Percentiles rank a stretch among this genome's conserved stretches.
These are phyloP conservation scores for Australoheros facetus DNA, from an alignment of 2,797 vertebrate species.

Conservation along the genomic window DNA sequence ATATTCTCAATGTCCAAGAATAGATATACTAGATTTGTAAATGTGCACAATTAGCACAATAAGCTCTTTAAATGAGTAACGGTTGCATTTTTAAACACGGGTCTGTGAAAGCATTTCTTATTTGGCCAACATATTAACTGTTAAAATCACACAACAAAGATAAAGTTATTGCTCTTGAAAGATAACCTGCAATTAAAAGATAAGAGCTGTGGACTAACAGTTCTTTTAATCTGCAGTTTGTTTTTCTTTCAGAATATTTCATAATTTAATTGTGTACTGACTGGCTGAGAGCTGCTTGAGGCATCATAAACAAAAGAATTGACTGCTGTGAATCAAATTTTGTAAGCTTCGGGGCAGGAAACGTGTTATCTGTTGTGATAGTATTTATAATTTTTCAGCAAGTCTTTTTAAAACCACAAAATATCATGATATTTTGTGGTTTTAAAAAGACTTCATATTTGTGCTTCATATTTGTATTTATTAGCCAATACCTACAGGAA, in stretches of 20 bases:
- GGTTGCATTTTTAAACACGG: background rate
- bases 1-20: background rate
- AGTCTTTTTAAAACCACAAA: background rate
- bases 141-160: background rate
- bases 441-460: background rate
- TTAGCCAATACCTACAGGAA: background rate
- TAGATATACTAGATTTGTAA: background rate
- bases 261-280: slow-evolving; percentile 23
- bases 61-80: background rate
- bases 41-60: background rate
- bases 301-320: slow-evolving; percentile 5
- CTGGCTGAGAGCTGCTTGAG: background rate
- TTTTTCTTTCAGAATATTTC: slow-evolving; percentile 2
- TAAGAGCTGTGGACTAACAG: background rate
- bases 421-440: background rate
- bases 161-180: background rate
- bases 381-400: slow-evolving; percentile 6
- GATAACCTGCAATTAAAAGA: slow-evolving; percentile 3
- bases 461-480: background rate
- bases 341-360: background rate
- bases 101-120: background rate
- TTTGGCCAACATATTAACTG: background rate
- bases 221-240: slow-evolving; percentile 23
- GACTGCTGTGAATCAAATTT: slow-evolving; percentile 19
- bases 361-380: slow-evolving; percentile 8